These are phyloP conservation scores for Myrmophylax atrothorax DNA, from an alignment of 2,113 vertebrate genomes.

Conservation along the genomic window DNA sequence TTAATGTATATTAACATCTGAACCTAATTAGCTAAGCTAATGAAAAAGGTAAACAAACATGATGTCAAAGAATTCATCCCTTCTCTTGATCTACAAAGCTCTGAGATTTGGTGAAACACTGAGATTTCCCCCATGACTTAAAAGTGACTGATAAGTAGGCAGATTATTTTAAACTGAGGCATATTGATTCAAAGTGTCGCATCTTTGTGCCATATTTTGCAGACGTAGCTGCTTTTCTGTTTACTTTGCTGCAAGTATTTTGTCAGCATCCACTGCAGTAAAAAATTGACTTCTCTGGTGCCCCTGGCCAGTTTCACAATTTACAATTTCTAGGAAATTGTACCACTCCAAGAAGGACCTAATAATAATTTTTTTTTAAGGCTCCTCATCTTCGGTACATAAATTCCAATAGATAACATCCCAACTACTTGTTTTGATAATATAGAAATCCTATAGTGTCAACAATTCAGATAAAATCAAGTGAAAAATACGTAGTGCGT, in stretches of 20 bases:
- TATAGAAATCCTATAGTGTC: neutral
- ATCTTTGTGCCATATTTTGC: neutral
- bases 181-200: neutral
- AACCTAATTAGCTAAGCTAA: constrained; percentile 23
- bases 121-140: neutral
- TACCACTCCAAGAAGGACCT: neutral
- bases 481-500: neutral
- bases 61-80: neutral
- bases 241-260: neutral
- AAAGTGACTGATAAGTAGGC: neutral
- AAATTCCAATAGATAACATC: neutral
- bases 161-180: neutral
- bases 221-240: neutral
- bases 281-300: neutral
- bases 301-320: neutral
- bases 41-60: neutral
- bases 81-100: neutral
- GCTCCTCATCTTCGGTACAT: neutral
- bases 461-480: neutral
- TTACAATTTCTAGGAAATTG: neutral
- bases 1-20: constrained; percentile 14
- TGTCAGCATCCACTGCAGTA: neutral
- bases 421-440: neutral
- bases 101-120: neutral
- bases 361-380: neutral